phyloP scores from a whole-genome alignment of 2,113 vertebrate genomes.

The Nesogale talazaci region DNA sequence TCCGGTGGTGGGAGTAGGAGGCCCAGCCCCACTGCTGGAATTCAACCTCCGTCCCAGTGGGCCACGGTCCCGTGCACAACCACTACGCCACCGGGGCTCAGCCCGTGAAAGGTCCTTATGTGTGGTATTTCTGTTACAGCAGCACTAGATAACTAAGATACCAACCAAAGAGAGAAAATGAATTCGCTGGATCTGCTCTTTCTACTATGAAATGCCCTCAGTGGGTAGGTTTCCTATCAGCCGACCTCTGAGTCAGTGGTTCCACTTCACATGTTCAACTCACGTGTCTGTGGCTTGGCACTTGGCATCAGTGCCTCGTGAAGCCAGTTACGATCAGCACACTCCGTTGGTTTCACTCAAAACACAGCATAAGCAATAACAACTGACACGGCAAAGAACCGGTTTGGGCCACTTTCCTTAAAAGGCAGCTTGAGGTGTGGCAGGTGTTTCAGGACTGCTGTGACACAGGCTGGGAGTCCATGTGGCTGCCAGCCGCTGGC shows the following conservation, averaged over 20 bases:
- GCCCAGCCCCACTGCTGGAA: no score
- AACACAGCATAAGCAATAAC: neutral
- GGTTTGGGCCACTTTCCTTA: conserved; percentile 63
- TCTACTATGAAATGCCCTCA: neutral
- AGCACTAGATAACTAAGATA: neutral
- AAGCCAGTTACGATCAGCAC: conserved; percentile 20
- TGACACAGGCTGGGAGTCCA: neutral
- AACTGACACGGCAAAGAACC: conserved; percentile 50
- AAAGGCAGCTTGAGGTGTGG: conserved; percentile 53
- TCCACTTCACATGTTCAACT: neutral
- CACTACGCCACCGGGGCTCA: no score
- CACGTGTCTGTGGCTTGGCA: conserved; percentile 7
- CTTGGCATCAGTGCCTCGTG: conserved; percentile 25
- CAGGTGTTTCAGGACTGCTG: neutral
- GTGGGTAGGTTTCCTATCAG: neutral
- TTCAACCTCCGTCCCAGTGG: no score
- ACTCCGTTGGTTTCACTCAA: conserved; percentile 48
- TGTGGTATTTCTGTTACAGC: neutral
- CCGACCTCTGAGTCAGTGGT: neutral
- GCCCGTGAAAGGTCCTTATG: neutral
- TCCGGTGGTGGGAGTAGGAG: no score
- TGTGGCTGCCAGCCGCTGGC: conserved; percentile 15
- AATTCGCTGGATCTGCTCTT: neutral
- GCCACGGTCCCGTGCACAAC: no score
- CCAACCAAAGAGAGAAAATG: neutral